A percentile compares a stretch with the other conserved stretches of the same genome.
phyloP scores from a whole-genome alignment of 30 jellyfish, hydroid and myxozoan species.

The Mastigias papua region DNA sequence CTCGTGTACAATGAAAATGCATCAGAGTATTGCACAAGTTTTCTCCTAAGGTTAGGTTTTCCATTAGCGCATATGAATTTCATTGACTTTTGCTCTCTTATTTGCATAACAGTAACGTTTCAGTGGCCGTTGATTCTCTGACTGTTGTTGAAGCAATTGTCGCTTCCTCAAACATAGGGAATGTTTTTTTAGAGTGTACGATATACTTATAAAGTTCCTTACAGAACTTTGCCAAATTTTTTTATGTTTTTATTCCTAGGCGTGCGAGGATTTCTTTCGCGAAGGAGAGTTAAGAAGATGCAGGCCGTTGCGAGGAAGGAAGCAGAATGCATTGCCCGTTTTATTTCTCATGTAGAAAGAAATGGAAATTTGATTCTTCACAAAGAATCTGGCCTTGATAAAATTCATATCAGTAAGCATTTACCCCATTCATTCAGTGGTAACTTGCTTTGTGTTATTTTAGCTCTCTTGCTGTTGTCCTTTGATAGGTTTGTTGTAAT shows the following conservation, averaged over 20 bases:
- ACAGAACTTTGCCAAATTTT: background rate
- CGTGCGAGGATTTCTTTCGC: slow-evolving; percentile 71
- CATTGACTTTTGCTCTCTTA: too few relatives aligned
- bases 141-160: too few relatives aligned
- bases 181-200: too few relatives aligned
- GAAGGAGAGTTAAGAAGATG: slow-evolving; percentile 35
- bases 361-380: slow-evolving; percentile 23
- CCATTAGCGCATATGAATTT: too few relatives aligned
- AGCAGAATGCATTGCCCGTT: slow-evolving; percentile 33
- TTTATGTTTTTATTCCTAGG: slow-evolving; percentile 19
- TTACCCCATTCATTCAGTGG: background rate
- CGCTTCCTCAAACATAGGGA: too few relatives aligned
- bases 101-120: background rate
- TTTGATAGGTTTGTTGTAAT: background rate
- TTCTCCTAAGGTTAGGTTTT: too few relatives aligned
- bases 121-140: background rate
- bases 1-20: too few relatives aligned
- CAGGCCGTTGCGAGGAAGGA: slow-evolving; percentile 26
- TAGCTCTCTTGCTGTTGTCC: background rate
- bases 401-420: slow-evolving; percentile 55
- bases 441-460: background rate
- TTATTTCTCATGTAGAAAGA: slow-evolving; percentile 64
- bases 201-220: too few relatives aligned
- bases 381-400: slow-evolving; percentile 35
- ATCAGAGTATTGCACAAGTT: too few relatives aligned